These are phyloP conservation scores for Apodemia hepburni DNA, from an alignment of 2,888 invertebrate genomes.

Conservation along the genomic window DNA sequence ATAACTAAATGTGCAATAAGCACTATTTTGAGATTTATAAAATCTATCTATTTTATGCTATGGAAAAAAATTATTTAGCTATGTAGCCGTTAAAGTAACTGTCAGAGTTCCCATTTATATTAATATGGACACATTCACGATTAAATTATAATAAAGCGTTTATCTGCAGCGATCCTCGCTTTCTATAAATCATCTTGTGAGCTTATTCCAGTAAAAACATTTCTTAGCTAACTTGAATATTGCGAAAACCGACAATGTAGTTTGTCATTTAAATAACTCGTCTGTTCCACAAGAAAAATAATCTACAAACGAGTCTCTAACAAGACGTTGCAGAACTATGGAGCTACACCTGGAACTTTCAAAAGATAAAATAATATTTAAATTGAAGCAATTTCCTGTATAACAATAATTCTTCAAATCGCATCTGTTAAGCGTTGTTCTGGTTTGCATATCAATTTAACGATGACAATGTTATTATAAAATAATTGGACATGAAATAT, in stretches of 20 bases:
- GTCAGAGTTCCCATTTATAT: no score
- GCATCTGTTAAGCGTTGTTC: conserved; percentile 33
- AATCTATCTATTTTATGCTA: no score
- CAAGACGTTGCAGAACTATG: background rate
- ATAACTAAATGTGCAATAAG: no score
- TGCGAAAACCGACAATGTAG: background rate
- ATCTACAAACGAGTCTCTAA: background rate
- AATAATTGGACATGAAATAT: background rate
- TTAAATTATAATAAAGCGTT: no score
- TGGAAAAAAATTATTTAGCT: no score
- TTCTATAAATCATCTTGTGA: background rate
- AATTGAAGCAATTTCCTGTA: conserved; percentile 30
- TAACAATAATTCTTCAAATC: conserved; percentile 30
- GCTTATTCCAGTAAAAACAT: background rate
- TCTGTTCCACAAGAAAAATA: background rate
- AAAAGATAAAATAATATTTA: conserved; percentile 28
- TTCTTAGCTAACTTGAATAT: background rate
- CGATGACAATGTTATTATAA: conserved; percentile 23
- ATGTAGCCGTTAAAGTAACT: no score
- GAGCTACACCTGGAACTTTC: conserved; percentile 6
- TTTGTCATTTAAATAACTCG: conserved; percentile 2
- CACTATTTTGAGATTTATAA: no score
- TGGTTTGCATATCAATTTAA: conserved; percentile 38
- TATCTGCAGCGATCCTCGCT: background rate
- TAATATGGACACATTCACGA: no score